Conservation (phyloP, 2,113 vertebrate genomes). For the Equus przewalskii region DNA sequence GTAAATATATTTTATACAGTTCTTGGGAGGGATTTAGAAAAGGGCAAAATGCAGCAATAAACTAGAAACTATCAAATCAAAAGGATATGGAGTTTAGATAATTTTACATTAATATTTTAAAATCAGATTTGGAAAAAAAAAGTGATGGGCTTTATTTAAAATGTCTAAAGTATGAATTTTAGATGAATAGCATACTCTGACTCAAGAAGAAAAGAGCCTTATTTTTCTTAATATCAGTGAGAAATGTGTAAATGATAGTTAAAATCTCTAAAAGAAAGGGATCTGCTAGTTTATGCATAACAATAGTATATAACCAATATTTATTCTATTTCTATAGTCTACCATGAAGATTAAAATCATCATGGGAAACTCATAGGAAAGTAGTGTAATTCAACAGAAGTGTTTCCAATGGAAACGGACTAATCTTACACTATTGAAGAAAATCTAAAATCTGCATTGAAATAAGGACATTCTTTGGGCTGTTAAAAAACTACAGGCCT, state of each 20-base stretch:
- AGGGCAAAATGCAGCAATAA: not conserved
- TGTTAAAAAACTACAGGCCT: constrained; percentile 73
- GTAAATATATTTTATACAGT: not conserved
- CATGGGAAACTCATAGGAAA: not conserved
- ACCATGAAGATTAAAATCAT: constrained; percentile 15
- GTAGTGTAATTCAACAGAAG: not conserved
- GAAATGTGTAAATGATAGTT: constrained; percentile 29
- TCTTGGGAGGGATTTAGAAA: constrained; percentile 44
- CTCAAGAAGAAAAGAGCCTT: constrained; percentile 23
- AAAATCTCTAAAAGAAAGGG: not conserved
- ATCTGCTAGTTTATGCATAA: not conserved
- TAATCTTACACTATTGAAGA: constrained; percentile 59
- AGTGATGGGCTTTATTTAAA: constrained; percentile 5
- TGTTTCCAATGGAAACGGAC: constrained; percentile 53
- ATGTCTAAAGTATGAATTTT: constrained; percentile 36
- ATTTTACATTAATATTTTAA: constrained; percentile 40
- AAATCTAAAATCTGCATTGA: constrained; percentile 64
- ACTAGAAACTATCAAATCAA: constrained; percentile 29
- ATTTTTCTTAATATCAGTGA: constrained; percentile 54
- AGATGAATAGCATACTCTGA: not conserved
- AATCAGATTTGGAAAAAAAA: not conserved
- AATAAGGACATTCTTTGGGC: constrained; percentile 72
- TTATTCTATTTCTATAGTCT: not conserved
- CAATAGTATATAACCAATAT: not conserved
- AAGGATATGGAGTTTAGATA: constrained; percentile 16